Percentiles rank a stretch among this genome's conserved stretches.
Conservation (phyloP, 2,888 invertebrate genomes). For the Troilus luridus region DNA sequence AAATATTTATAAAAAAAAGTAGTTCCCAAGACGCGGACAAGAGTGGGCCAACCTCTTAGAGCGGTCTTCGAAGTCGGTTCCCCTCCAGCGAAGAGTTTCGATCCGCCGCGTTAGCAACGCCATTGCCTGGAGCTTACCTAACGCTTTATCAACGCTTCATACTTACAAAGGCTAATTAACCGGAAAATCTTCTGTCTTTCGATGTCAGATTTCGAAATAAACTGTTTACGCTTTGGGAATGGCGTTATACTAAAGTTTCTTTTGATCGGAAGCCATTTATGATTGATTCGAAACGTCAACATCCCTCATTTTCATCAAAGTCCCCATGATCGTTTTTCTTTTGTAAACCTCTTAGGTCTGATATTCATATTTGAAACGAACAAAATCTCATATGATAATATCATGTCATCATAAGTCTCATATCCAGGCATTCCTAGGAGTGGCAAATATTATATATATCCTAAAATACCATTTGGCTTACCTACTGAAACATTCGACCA, state of each 20-base stretch:
- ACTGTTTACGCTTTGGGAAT: not conserved
- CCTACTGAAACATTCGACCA: too few relatives aligned
- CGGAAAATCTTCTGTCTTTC: conserved; percentile 29
- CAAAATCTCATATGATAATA: too few relatives aligned
- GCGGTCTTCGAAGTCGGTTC: not conserved
- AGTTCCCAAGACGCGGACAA: not conserved
- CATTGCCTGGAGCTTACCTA: not conserved
- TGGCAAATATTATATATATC: too few relatives aligned
- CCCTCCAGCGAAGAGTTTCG: conserved; percentile 27
- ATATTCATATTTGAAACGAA: too few relatives aligned
- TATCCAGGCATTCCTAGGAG: too few relatives aligned
- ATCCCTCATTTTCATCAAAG: too few relatives aligned
- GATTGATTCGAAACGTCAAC: too few relatives aligned
- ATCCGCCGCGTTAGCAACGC: conserved; percentile 2
- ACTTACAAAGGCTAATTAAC: not conserved
- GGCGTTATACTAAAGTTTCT: not conserved
- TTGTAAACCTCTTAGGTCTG: too few relatives aligned
- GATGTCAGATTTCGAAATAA: not conserved
- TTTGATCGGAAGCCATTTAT: too few relatives aligned
- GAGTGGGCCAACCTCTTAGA: not conserved
- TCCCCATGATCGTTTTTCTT: too few relatives aligned
- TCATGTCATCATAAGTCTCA: too few relatives aligned
- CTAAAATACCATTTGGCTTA: too few relatives aligned
- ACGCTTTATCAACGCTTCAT: conserved; percentile 22
- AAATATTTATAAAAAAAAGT: not conserved